Conservation (phyloP, 2,113 vertebrate species). For the Sisor rabdophorus region DNA sequence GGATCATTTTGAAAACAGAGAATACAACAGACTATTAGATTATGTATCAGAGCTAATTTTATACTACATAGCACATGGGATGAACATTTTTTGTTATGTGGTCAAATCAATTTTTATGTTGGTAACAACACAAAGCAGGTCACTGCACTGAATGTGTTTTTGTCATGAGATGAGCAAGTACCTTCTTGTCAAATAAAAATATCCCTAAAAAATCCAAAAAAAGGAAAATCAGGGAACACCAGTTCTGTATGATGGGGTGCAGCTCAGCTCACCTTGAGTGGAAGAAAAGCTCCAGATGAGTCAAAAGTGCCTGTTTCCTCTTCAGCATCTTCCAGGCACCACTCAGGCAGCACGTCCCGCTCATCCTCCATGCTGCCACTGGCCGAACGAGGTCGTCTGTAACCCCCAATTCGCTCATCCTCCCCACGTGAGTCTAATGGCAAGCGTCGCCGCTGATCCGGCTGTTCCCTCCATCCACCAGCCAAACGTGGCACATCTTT, state of each 20-base stretch:
- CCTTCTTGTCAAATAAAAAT: neutral
- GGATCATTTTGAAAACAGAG: neutral
- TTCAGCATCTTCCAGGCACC: slow-evolving; percentile 96
- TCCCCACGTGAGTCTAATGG: slow-evolving; percentile 93
- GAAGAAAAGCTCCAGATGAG: slow-evolving; percentile 93
- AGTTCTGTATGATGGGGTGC: neutral
- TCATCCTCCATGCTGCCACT: slow-evolving; percentile 93
- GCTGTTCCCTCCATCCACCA: slow-evolving; percentile 91
- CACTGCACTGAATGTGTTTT: neutral
- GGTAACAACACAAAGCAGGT: neutral
- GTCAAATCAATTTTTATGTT: no score
- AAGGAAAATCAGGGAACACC: neutral
- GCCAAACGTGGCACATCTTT: slow-evolving; percentile 81
- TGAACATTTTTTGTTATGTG: neutral
- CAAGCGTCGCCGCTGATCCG: slow-evolving; percentile 87
- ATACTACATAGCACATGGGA: neutral
- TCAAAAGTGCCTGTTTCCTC: slow-evolving; percentile 98
- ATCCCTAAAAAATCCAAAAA: neutral
- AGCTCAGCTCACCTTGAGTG: slow-evolving; percentile 78
- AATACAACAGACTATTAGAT: neutral
- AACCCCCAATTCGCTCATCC: slow-evolving; percentile 79
- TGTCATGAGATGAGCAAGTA: neutral
- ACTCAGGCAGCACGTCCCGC: slow-evolving; percentile 91
- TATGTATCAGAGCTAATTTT: neutral
- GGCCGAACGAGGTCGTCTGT: slow-evolving; percentile 85